These are phyloP conservation scores for Herminia tarsipennalis DNA, from an alignment of 2,888 invertebrate genomes.

Conservation along the genomic window DNA sequence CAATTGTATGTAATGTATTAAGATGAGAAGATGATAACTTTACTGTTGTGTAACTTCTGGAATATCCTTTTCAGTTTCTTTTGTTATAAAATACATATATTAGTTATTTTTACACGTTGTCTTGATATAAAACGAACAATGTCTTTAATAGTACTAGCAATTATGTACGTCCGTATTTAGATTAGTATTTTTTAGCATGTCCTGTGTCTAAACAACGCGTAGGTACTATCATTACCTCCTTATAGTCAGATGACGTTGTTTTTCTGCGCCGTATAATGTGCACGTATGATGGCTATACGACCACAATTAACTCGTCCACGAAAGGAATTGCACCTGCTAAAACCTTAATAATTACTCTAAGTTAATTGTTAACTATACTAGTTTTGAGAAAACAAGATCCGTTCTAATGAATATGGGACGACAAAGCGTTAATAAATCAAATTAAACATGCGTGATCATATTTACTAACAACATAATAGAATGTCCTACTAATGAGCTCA, in stretches of 20 bases:
- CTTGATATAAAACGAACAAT: constrained; percentile 3
- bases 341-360: constrained; percentile 64
- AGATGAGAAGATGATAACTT: too few species aligned
- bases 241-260: constrained; percentile 58
- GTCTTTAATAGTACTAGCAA: constrained; percentile 27
- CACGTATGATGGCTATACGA: constrained; percentile 62
- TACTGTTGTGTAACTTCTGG: too few species aligned
- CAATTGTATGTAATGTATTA: too few species aligned
- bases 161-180: constrained; percentile 57
- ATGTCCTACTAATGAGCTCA: too few species aligned
- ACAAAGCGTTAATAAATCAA: constrained; percentile 28
- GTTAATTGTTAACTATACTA: constrained; percentile 66
- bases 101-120: too few species aligned
- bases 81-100: too few species aligned
- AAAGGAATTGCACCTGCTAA: constrained; percentile 78
- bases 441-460: constrained; percentile 5
- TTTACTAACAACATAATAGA: too few species aligned
- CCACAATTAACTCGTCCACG: constrained; percentile 67
- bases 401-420: constrained; percentile 31
- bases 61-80: too few species aligned
- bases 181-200: constrained; percentile 40
- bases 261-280: constrained; percentile 65
- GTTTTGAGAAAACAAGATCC: constrained; percentile 44
- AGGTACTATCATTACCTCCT: constrained; percentile 66
- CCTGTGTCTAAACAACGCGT: constrained; percentile 48